phyloP scores from a whole-genome alignment of 2,113 vertebrate species.

The Archilochus colubris region DNA sequence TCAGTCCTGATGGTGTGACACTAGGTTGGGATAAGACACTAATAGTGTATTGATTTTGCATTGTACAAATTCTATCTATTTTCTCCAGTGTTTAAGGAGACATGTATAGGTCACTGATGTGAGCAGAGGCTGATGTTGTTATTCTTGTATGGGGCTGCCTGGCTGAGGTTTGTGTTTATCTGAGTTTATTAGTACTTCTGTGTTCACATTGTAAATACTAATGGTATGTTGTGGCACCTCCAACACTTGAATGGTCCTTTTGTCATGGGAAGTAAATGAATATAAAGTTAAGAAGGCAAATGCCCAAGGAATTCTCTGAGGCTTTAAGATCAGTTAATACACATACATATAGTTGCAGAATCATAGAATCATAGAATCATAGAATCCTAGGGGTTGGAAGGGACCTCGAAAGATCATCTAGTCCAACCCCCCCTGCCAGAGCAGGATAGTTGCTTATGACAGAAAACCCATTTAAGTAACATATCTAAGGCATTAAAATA shows the following conservation, averaged over 20 bases:
- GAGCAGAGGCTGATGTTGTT: not conserved
- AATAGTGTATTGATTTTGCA: conserved; percentile 58
- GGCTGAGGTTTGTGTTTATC: not conserved
- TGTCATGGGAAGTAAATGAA: not conserved
- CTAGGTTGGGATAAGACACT: conserved; percentile 31
- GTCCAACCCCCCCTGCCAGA: too few species aligned
- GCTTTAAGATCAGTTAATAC: not conserved
- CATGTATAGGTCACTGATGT: not conserved
- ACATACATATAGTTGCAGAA: not conserved
- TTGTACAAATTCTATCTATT: conserved; percentile 39
- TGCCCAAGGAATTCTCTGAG: not conserved
- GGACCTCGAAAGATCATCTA: too few species aligned
- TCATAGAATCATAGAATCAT: too few species aligned
- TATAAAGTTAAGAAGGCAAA: not conserved
- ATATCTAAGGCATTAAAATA: not conserved
- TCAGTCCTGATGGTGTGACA: conserved; percentile 26
- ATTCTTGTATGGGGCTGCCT: not conserved
- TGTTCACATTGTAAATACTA: not conserved
- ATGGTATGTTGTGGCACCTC: not conserved
- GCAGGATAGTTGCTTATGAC: not conserved
- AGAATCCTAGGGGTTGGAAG: too few species aligned
- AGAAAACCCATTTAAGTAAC: not conserved
- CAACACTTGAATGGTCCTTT: not conserved
- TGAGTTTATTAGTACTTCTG: not conserved
- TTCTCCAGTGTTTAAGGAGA: conserved; percentile 26